These are phyloP conservation scores for Okapia johnstoni DNA, from an alignment of 2,113 vertebrate genomes.

Conservation along the genomic window DNA sequence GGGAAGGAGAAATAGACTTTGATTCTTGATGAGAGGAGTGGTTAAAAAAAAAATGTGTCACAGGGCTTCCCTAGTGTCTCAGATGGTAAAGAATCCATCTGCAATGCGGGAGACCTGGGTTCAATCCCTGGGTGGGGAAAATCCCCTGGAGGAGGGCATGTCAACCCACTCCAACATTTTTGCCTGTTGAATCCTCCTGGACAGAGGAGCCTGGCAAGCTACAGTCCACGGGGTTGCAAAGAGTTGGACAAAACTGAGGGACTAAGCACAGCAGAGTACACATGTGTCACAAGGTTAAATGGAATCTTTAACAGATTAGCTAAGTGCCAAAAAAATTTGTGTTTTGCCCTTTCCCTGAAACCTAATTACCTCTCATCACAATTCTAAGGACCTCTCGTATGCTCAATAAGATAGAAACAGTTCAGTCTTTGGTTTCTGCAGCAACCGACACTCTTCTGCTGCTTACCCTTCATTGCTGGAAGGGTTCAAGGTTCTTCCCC, in stretches of 20 bases:
- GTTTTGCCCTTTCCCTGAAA: neutral
- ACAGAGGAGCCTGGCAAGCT: neutral
- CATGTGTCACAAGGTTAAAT: neutral
- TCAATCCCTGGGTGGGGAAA: neutral
- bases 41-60: neutral
- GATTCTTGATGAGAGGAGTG: neutral
- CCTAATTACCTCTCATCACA: neutral
- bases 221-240: neutral
- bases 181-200: neutral
- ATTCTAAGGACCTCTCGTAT: neutral
- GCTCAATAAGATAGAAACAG: neutral
- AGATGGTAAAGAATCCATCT: neutral
- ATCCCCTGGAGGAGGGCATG: neutral
- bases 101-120: neutral
- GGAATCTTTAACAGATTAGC: neutral
- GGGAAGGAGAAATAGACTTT: neutral
- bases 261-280: neutral
- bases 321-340: neutral
- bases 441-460: neutral
- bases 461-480: neutral
- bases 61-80: neutral
- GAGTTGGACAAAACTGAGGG: neutral
- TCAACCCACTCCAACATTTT: neutral
- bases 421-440: neutral
- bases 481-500: neutral